Evolutionary conservation across 2,797 vertebrate genomes (phyloP).

Genomic region (Coendou prehensilis): DNA sequence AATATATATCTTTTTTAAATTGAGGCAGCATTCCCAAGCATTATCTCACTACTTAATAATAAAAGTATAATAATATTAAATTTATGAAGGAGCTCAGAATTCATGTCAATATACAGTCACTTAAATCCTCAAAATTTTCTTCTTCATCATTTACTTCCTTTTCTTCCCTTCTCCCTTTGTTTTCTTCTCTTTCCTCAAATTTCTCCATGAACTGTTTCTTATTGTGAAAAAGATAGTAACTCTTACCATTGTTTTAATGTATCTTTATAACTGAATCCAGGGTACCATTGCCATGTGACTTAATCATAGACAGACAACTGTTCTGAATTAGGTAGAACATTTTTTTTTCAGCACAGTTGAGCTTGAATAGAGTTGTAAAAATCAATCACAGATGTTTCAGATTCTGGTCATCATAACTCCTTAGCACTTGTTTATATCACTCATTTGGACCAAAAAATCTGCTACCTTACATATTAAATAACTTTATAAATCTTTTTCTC

Average conservation of each 20-base stretch:
- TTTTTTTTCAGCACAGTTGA: constrained; percentile 56
- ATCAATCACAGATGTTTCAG: constrained; percentile 72
- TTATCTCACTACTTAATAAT: not conserved
- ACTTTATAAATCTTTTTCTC: constrained; percentile 36
- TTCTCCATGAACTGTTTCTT: not conserved
- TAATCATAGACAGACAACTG: constrained; percentile 49
- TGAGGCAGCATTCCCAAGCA: not conserved
- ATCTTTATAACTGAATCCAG: constrained; percentile 1
- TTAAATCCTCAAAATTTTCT: not conserved
- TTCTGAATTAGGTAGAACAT: constrained; percentile 62
- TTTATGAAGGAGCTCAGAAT: not conserved
- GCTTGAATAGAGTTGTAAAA: constrained; percentile 55
- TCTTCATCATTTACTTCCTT: not conserved
- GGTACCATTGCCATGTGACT: not conserved
- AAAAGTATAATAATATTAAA: not conserved
- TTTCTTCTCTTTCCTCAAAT: not conserved
- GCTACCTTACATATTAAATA: constrained; percentile 66
- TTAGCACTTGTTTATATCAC: constrained; percentile 60
- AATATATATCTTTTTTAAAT: not conserved
- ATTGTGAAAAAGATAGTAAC: not conserved
- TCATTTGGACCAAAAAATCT: constrained; percentile 61
- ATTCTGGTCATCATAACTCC: constrained; percentile 54
- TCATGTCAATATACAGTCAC: not conserved
- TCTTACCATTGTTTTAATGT: not conserved
- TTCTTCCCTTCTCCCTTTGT: not conserved